These are phyloP conservation scores for Sebastes minor DNA, from an alignment of 2,797 vertebrate species.

Conservation along the genomic window DNA sequence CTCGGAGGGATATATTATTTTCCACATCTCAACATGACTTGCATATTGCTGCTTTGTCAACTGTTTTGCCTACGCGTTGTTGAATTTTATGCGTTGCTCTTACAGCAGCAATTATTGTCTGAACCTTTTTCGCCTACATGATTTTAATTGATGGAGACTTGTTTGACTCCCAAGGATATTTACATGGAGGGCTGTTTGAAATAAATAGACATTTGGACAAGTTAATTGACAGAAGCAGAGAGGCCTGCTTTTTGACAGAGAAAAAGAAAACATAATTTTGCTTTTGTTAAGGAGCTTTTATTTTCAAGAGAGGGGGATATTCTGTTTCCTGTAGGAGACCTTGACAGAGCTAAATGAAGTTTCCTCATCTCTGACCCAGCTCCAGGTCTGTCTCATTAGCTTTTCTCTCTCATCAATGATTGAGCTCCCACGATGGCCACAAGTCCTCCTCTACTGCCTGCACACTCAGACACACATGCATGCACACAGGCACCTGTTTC, in stretches of 20 bases:
- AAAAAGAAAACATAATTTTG: slow-evolving; percentile 57
- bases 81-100: slow-evolving; percentile 29
- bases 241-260: slow-evolving; percentile 41
- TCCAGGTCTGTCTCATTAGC: slow-evolving; percentile 59
- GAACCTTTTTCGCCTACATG: slow-evolving; percentile 9
- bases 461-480: background rate
- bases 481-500: background rate
- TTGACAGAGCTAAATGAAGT: slow-evolving; percentile 52
- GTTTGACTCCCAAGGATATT: slow-evolving; percentile 41
- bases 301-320: slow-evolving; percentile 44
- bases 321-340: slow-evolving; percentile 55
- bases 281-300: slow-evolving; percentile 57
- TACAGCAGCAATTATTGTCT: slow-evolving; percentile 37
- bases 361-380: slow-evolving; percentile 56
- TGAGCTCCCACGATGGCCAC: slow-evolving; percentile 26
- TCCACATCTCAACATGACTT: slow-evolving; percentile 21
- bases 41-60: slow-evolving; percentile 24
- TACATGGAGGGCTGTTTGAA: slow-evolving; percentile 42
- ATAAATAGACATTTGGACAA: slow-evolving; percentile 59
- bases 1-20: slow-evolving; percentile 28
- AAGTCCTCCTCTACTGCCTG: background rate
- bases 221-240: slow-evolving; percentile 60
- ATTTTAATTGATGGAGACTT: slow-evolving; percentile 53
- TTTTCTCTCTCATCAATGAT: slow-evolving; percentile 38
- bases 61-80: slow-evolving; percentile 15